These are phyloP conservation scores for Oligia latruncula DNA, from an alignment of 2,888 invertebrate species.

Conservation along the genomic window DNA sequence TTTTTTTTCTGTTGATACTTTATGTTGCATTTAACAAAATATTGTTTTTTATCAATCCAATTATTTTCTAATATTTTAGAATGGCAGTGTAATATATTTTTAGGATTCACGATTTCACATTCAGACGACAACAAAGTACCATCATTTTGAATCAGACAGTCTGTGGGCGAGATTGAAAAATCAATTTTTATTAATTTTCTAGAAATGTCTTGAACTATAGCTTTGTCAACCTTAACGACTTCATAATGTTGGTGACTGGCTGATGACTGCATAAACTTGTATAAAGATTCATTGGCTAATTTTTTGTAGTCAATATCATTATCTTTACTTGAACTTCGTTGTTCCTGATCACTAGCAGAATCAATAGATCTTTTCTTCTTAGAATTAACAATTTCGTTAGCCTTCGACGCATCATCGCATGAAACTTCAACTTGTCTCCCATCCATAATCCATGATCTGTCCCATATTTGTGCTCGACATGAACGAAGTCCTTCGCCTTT, in stretches of 20 bases:
- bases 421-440: constrained; percentile 80
- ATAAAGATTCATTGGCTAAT: constrained; percentile 71
- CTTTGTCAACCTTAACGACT: constrained; percentile 78
- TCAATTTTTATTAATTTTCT: constrained; percentile 88
- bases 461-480: constrained; percentile 87
- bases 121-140: constrained; percentile 31
- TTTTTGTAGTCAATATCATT: constrained; percentile 58
- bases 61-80: constrained; percentile 82
- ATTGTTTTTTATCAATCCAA: constrained; percentile 79
- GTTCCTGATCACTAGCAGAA: constrained; percentile 51
- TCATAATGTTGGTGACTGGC: constrained; percentile 58
- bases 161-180: constrained; percentile 87
- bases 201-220: constrained; percentile 84
- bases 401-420: constrained; percentile 69
- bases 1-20: constrained; percentile 48
- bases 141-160: constrained; percentile 72
- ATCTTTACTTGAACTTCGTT: constrained; percentile 54
- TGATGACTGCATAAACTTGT: constrained; percentile 66
- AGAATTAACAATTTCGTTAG: constrained; percentile 37
- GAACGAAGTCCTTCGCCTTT: constrained; percentile 73
- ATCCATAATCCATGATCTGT: constrained; percentile 90
- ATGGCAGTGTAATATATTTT: constrained; percentile 59
- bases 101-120: constrained; percentile 43
- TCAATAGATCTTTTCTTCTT: constrained; percentile 64
- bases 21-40: constrained; percentile 64